Percentiles rank a stretch among this genome's conserved stretches.
These are phyloP conservation scores for Mallateleia sp. DNA, from an alignment of 2,888 invertebrate genomes.

Conservation along the genomic window DNA sequence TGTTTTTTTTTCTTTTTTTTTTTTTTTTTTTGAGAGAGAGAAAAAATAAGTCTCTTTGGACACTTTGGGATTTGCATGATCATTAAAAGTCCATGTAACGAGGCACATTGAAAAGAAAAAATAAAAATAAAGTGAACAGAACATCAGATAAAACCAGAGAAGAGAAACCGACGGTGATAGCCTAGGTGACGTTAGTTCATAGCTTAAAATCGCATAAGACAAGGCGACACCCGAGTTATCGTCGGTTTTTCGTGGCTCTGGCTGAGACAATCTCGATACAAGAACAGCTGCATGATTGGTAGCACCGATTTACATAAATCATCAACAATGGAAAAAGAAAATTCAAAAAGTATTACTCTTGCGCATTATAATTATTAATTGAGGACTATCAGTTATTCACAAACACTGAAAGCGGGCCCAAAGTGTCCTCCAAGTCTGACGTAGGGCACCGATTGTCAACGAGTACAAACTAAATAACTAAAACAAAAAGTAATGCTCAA, in stretches of 20 bases:
- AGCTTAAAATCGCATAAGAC: too few species aligned
- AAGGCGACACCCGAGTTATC: too few species aligned
- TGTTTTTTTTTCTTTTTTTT: too few species aligned
- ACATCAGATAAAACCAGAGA: too few species aligned
- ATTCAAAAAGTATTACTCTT: conserved; percentile 18
- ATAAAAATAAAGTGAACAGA: conserved; percentile 9
- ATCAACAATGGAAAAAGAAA: conserved; percentile 42
- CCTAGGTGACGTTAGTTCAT: too few species aligned
- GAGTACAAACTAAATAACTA: conserved; percentile 62
- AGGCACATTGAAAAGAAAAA: conserved; percentile 15
- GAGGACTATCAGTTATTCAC: conserved; percentile 52
- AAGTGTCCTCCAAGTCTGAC: conserved; percentile 51
- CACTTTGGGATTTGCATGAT: conserved; percentile 50
- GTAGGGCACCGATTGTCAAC: conserved; percentile 67
- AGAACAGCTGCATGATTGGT: conserved; percentile 44
- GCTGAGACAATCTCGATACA: conserved; percentile 48
- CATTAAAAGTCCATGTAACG: neutral
- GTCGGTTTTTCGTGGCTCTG: too few species aligned
- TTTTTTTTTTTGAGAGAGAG: too few species aligned
- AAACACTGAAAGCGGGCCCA: conserved; percentile 62
- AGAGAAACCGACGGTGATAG: too few species aligned
- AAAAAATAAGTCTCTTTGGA: conserved; percentile 15
- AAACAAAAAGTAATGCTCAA: conserved; percentile 56
- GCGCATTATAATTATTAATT: neutral
- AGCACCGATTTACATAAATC: conserved; percentile 34